phyloP scores from a whole-genome alignment of 2,888 invertebrate genomes.

The Aphrophora alni region DNA sequence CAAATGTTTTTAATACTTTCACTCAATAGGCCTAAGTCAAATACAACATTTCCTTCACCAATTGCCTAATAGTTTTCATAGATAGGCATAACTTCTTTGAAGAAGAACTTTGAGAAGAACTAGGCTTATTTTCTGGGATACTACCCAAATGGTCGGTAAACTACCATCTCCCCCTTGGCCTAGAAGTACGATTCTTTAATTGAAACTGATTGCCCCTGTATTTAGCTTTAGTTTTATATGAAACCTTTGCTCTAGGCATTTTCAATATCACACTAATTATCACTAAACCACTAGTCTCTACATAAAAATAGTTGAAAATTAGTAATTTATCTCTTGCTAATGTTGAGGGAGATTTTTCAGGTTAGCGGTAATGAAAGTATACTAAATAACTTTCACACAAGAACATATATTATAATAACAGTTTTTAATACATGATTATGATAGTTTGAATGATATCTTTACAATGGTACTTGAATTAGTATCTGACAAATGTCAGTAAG shows the following conservation, averaged over 20 bases:
- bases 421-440: no score
- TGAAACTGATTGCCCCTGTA: conserved; percentile 24
- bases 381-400: no score
- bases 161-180: conserved; percentile 13
- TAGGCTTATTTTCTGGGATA: background rate
- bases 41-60: conserved; percentile 22
- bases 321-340: no score
- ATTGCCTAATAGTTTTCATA: background rate
- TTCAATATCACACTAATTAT: background rate
- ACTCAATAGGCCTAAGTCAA: conserved; percentile 26
- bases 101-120: conserved; percentile 12
- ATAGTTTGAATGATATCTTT: no score
- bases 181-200: conserved; percentile 20
- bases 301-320: no score
- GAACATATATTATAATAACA: no score
- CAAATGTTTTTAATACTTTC: background rate
- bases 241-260: conserved; percentile 16
- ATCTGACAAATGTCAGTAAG: no score
- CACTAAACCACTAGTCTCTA: no score
- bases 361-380: no score
- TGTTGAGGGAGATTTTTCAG: no score
- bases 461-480: no score
- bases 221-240: conserved; percentile 29
- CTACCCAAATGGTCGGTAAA: background rate
- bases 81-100: conserved; percentile 16